Conservation (phyloP, 2,888 invertebrate genomes). For the Polydrusus tereticollis region DNA sequence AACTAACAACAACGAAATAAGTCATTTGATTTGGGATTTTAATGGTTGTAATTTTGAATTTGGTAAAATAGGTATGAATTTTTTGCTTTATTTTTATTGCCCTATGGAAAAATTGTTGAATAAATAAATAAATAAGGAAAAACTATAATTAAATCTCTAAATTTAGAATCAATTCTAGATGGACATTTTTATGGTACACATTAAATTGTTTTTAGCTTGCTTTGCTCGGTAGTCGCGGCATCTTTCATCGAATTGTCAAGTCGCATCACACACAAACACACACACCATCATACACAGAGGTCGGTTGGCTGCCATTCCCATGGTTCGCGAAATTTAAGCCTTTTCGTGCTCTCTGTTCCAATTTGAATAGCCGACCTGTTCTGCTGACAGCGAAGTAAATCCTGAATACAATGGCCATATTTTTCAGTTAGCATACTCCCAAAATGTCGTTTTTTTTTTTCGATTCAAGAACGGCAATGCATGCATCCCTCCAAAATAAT, state of each 20-base stretch:
- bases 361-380: conserved; percentile 53
- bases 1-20: no score
- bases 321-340: conserved; percentile 49
- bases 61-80: no score
- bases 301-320: conserved; percentile 41
- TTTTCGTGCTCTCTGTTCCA: conserved; percentile 49
- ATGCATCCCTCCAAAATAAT: conserved; percentile 61
- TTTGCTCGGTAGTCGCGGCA: conserved; percentile 40
- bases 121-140: no score
- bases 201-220: conserved; percentile 26
- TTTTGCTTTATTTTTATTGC: no score
- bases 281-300: no score
- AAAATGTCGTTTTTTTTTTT: conserved; percentile 59
- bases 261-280: conserved; percentile 47
- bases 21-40: no score
- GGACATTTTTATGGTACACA: background rate
- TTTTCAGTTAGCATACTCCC: conserved; percentile 66
- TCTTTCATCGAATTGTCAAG: conserved; percentile 49
- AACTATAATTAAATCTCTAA: no score
- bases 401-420: conserved; percentile 66
- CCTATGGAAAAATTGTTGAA: no score
- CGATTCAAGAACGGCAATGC: conserved; percentile 42
- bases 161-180: no score
- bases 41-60: no score
- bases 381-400: conserved; percentile 54